Base-by-base conservation (phyloP, 1,140 invertebrate genomes). In the Eupeodes corollae region DNA sequence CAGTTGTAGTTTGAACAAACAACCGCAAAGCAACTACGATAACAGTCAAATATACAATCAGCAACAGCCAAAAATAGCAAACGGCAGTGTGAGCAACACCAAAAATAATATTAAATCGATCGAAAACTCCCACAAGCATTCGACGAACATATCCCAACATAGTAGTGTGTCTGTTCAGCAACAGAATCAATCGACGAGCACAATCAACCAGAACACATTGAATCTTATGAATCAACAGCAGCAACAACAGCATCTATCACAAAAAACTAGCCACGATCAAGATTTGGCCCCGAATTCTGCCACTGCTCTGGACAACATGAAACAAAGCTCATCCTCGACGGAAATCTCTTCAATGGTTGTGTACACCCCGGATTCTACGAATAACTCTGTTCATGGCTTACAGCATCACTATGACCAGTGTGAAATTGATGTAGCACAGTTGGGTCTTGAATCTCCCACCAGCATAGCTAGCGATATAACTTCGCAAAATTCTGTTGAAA, bases 401-500 rank as follows among this genome's bases (percentile, higher is more conserved):
- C 21, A 26, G 48, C 85, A 86, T 64, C 63, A 68, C 35, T 90
- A 87, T 56, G 77, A 78, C 0, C 79, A 80, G 48, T 88, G 82
- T 55, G 88, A 91, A 50, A 69, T 91, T 43, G 88, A 90, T 66
- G 86, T 88, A 0, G 79, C 78, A 53, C 87, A 90, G 58, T 65
- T 91, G 19, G 86, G 84, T 5, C 69, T 92, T 44, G 88, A 91
- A 58, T 91, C 89, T 0, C 88, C 89, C 0, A 82, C 86, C 0
- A 88, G 86, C 16, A 91, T 92, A 47, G 82, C 85, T 0, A 88
- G 86, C 32, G 86, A 91, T 63, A 77, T 91, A 58, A 80, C 83
- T 2, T 83, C 81, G 13, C 84, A 85, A 42, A 83, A 82, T 58
- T 79, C 83, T 54, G 78, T 80, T 54, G 81, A 84, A 69, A 59